Conservation (phyloP, 1,140 invertebrate species). For the Orchestia grillus region DNA sequence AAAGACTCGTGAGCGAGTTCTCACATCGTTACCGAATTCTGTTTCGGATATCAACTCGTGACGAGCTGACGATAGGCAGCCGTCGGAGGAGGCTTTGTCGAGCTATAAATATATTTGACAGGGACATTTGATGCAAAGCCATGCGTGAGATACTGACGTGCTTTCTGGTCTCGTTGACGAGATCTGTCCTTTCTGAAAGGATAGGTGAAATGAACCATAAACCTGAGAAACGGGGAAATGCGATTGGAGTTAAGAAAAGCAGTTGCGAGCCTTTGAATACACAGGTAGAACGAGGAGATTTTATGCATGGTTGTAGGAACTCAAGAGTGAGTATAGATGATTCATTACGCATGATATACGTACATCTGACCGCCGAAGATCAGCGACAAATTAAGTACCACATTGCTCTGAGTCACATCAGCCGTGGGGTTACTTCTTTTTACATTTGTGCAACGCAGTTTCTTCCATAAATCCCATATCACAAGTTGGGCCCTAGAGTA, state of each 20-base stretch:
- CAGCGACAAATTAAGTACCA: not conserved
- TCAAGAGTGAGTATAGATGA: not conserved
- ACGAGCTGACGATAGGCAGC: not conserved
- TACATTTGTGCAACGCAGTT: not conserved
- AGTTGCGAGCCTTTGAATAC: too few species aligned
- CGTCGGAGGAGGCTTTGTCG: not conserved
- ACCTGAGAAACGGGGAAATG: not conserved
- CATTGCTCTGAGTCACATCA: not conserved
- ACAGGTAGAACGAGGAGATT: too few species aligned
- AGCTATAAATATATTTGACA: not conserved
- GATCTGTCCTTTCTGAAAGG: not conserved
- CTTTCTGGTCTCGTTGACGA: not conserved
- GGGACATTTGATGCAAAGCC: not conserved
- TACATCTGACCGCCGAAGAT: not conserved
- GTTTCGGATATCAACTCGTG: not conserved
- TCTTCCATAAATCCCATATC: conserved; percentile 12
- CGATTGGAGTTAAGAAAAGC: not conserved
- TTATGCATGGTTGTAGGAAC: not conserved
- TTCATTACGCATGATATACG: not conserved
- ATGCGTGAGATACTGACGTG: not conserved
- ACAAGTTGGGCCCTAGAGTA: not conserved
- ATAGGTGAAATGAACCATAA: not conserved
- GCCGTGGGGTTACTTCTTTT: not conserved
- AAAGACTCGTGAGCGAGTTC: not conserved
- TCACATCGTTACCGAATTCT: not conserved